Base-by-base conservation (phyloP, 2,113 vertebrate genomes). In the Apteryx owenii region DNA sequence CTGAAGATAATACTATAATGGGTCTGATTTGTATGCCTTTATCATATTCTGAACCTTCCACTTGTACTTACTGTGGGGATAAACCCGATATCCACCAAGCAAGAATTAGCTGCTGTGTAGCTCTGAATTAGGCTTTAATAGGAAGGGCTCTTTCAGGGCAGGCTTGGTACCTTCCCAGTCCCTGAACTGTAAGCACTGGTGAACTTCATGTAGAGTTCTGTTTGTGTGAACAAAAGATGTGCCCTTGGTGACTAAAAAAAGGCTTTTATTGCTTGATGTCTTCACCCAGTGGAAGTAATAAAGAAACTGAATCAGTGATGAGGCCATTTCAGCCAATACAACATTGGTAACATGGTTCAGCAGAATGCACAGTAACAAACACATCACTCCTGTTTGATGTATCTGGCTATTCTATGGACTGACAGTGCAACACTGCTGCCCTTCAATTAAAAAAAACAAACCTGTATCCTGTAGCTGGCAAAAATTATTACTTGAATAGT, bases 331-430 rank as follows among this genome's bases (percentile, higher is more conserved):
- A 85, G 72, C 68, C 51, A 93, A 60, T 98, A 96, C 96, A 76
- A 40, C 97, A 97, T 98, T 99, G 98, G 98, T 10, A 50, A 89
- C 97, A 98, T 98, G 98, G 98, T 99, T 99, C 98, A 99, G 94
- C 98, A 94, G 98, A 99, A 93, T 10, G 10, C 48, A 65, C 81
- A 12, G 51, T 98, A 98, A 98, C 77, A 98, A 98, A 54, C 48
- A 53, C 4, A 15, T 98, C 98, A 98, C 97, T 98, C 98, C 96
- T 98, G 98, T 42, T 98, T 98, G 97, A 97, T 88, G 71, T 94
- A 95, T 95, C 93, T 70, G 81, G 3, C 66, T 78, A 7, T 5
- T 33, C 12, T 56, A 23, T 78, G 31, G 66, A 20, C 31, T 64
- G 42, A 56, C 51, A 33, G 12, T 66, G 1, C 46, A 64, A 29